Evolutionary conservation across 2,888 invertebrate genomes (phyloP), one percentile per base, ranked within the genome.

Genomic region (Trichogramma evanescens): DNA sequence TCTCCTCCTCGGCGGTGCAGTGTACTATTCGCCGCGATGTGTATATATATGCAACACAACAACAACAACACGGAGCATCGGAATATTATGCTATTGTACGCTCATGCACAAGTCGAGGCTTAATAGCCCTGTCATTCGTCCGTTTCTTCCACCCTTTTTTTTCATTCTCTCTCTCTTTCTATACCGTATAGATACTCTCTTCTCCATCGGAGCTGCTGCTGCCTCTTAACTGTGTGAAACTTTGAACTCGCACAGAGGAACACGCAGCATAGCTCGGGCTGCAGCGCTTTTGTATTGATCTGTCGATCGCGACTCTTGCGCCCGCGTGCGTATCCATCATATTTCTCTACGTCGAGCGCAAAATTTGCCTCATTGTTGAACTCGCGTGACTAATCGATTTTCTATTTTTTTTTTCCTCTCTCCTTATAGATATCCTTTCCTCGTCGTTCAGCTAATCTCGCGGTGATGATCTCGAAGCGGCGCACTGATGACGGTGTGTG

Each of bases 371-470:
- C 57, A 52, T 63, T 57, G 59, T 54, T 50, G 54, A 46, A 6
- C 10, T 38, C 57, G 44, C 63, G 62, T 60, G 63, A 63, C 63
- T 60, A 60, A 63, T 63, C 63, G 63, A 57, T 60, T 63, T 52
- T 45, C 55, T 60, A 63, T 7, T 54, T n/a, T 62, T 58, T 55
- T 58, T 56, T 53, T 13, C 9, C 5, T 38, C 13, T 9, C 4
- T 9, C 38, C 54, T 10, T 38, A 40, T 9, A 49, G 39, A 52
- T 54, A 7, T 44, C 42, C 40, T 39, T 6, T 54, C 13, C 6
- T 26, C 10, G 40, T 40, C 43, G n/a, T 38, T 54, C 40, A 45
- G 26, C 46, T 54, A 26, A 26, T 53, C 40, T 41, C 3, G 7
- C 50, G 3, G 8, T 48, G 13, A 40, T 26, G 4, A 7, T 56